Evolutionary conservation across 2,113 vertebrate genomes (phyloP).

Genomic region (Pseudorhombus dupliciocellatus): DNA sequence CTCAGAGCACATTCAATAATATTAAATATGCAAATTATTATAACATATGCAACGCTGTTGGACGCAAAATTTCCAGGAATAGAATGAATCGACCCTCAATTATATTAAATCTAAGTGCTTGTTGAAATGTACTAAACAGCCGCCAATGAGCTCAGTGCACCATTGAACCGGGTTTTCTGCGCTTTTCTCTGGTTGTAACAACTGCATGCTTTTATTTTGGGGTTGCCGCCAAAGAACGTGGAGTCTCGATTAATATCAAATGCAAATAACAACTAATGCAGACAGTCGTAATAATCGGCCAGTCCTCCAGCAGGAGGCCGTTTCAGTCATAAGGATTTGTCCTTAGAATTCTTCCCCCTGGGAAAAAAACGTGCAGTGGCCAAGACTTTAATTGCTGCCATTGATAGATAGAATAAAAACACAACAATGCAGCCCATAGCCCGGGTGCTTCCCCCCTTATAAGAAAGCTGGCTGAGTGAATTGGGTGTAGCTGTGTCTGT

Average conservation of each 20-base stretch:
- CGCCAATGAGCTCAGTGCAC: not conserved
- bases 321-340: constrained; percentile 34
- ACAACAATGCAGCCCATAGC: constrained; percentile 61
- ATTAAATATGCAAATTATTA: not conserved
- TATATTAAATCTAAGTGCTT: not conserved
- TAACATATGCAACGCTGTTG: not conserved
- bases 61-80: not conserved
- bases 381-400: constrained; percentile 60
- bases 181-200: not conserved
- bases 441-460: constrained; percentile 72
- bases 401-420: constrained; percentile 72
- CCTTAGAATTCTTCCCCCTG: constrained; percentile 31
- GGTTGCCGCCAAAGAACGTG: not conserved
- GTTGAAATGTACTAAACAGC: not conserved
- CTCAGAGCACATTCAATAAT: not conserved
- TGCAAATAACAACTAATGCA: constrained; percentile 22
- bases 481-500: constrained; percentile 91
- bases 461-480: constrained; percentile 91
- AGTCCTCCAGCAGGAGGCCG: constrained; percentile 18
- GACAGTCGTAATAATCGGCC: constrained; percentile 10
- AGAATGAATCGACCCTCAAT: not conserved
- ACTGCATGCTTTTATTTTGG: not conserved
- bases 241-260: constrained; percentile 21
- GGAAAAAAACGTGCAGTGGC: constrained; percentile 47
- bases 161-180: not conserved